Evolutionary conservation across 1,140 invertebrate genomes (phyloP), one percentile per base, ranked within the genome.

Genomic region (Bombus pyrosoma): DNA sequence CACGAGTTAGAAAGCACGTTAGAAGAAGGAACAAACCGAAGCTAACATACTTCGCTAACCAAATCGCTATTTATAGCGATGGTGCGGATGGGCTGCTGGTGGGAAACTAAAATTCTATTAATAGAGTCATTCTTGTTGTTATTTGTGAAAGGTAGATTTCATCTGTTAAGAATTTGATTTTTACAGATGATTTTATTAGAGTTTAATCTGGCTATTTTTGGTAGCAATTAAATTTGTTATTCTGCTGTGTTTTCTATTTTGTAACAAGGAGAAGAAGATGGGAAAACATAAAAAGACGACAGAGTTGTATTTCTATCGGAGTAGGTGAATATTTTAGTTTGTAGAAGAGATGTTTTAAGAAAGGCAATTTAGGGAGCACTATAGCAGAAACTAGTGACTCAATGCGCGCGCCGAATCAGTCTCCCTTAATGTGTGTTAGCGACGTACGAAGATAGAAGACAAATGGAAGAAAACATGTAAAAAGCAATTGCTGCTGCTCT

Each of bases 81-180:
- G 34, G 22, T 75, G 47, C 59, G 22, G 47, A 83, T 69, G 28
- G 37, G 34, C 47, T 32, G 22, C 4, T 83, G 72, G 64, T 53
- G 34, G 32, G 73, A 25, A 71, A 84, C 75, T 32, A 39, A 57
- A 62, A 39, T 25, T 25, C 47, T 84, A 84, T 79, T 84, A 79
- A 79, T 84, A 84, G 37, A 25, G 25, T 34, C 66, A 15, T 71
- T 71, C 66, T 72, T 84, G 83, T 84, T 83, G 47, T 84, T 71
- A 53, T 83, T 72, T 47, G 66, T 43, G 39, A 32, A 53, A 34
- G 37, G 15, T 43, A n/a, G 8, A 59, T 71, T 41, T 39, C 15
- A 41, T n/a, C 9, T 12, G 53, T 22, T 34, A 15, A 41, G 39
- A 34, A n/a, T 37, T 18, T 8, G 4, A 34, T 22, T 9, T 53